Conservation (phyloP, 2,888 invertebrate genomes). For the Ctena decussata region DNA sequence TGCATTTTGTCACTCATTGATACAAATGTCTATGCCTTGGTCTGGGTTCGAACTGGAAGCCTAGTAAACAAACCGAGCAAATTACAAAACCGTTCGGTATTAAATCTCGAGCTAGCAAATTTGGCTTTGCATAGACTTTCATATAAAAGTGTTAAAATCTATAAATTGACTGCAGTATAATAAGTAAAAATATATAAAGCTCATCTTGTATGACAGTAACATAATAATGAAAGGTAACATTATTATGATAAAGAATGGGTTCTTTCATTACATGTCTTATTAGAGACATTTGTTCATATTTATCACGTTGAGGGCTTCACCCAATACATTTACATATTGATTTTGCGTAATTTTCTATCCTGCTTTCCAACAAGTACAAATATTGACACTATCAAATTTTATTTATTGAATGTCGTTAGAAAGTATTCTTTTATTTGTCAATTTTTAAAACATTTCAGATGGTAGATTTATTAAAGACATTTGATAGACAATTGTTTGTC, state of each 20-base stretch:
- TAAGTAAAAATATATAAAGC: no score
- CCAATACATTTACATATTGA: background rate
- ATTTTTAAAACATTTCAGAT: background rate
- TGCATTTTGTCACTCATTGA: no score
- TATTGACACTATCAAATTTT: background rate
- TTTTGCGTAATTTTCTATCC: background rate
- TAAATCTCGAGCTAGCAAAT: background rate
- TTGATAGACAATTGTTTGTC: background rate
- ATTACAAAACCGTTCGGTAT: background rate
- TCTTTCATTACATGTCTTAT: background rate
- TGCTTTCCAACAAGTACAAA: background rate
- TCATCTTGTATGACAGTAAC: no score
- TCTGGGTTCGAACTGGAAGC: no score
- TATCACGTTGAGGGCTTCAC: background rate
- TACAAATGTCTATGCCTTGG: no score
- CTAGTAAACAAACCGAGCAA: no score
- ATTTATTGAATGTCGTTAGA: background rate
- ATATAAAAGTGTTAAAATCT: background rate
- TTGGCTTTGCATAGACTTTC: background rate
- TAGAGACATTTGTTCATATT: background rate
- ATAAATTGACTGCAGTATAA: no score
- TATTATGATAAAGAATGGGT: background rate
- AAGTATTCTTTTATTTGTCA: background rate
- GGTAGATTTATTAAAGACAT: background rate
- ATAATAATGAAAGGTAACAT: background rate